These are phyloP conservation scores for Crocuta crocuta DNA, from an alignment of 2,113 vertebrate species.

Conservation along the genomic window DNA sequence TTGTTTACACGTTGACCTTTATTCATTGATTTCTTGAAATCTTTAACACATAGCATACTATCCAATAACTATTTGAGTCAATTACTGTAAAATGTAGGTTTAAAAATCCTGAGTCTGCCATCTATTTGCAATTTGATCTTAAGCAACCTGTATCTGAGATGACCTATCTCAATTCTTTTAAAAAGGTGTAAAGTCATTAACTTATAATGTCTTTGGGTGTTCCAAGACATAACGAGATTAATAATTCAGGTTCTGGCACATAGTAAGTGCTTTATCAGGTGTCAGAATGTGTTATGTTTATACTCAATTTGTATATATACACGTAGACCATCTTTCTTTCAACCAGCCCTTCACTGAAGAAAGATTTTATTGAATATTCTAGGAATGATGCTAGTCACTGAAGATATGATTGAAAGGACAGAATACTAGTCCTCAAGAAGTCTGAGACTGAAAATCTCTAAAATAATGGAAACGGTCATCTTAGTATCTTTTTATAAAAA, in stretches of 20 bases:
- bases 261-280: background rate
- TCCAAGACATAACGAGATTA: background rate
- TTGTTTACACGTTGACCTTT: background rate
- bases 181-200: background rate
- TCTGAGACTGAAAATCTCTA: background rate
- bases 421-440: background rate
- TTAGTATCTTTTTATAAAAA: background rate
- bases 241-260: background rate
- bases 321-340: background rate
- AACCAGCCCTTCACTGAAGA: background rate
- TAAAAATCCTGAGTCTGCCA: background rate
- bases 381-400: background rate
- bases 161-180: background rate
- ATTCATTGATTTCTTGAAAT: background rate
- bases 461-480: background rate
- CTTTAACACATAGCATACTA: background rate
- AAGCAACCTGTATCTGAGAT: background rate
- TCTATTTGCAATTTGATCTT: background rate
- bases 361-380: background rate
- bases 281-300: background rate
- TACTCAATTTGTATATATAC: background rate
- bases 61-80: background rate
- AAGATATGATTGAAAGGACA: background rate
- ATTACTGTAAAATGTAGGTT: background rate
- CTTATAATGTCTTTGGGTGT: background rate